Evolutionary conservation across 2,888 invertebrate genomes (phyloP).

Genomic region (Drosophila buzzatii): DNA sequence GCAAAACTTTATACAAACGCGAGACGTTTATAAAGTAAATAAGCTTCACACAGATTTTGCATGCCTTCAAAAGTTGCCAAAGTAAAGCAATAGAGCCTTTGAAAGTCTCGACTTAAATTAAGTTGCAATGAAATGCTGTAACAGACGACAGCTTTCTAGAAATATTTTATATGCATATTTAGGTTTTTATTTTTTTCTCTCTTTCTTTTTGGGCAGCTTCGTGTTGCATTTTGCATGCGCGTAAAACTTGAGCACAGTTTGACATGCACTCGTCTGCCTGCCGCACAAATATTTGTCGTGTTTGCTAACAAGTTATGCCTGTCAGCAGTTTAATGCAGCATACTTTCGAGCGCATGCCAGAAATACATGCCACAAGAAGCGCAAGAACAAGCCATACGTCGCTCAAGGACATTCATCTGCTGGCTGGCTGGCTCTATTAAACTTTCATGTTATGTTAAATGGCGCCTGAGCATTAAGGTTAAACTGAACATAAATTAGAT

Average conservation of each 20-base stretch:
- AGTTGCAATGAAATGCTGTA: constrained; percentile 4
- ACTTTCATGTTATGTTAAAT: constrained; percentile 76
- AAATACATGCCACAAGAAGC: constrained; percentile 31
- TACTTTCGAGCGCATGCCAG: constrained; percentile 53
- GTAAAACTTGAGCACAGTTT: constrained; percentile 60
- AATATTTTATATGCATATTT: not conserved
- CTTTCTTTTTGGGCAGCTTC: not conserved
- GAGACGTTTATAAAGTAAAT: not conserved
- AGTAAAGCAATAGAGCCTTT: constrained; percentile 1
- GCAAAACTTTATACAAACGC: constrained; percentile 6
- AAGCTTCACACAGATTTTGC: not conserved
- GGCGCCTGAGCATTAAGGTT: constrained; percentile 78
- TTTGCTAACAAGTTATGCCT: constrained; percentile 72
- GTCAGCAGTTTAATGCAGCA: constrained; percentile 63
- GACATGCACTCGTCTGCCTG: constrained; percentile 69
- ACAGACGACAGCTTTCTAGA: constrained; percentile 7
- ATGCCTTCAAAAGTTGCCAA: not conserved
- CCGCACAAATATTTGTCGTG: constrained; percentile 69
- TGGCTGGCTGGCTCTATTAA: constrained; percentile 60
- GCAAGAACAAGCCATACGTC: constrained; percentile 4
- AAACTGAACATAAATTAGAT: constrained; percentile 73
- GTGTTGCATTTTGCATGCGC: constrained; percentile 56
- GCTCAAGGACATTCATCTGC: constrained; percentile 42
- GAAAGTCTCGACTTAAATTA: constrained; percentile 1
- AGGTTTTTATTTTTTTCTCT: constrained; percentile 4